Percentiles rank a stretch among this genome's conserved stretches.
These are phyloP conservation scores for Leptinotarsa rubiginosa DNA, from an alignment of 2,888 invertebrate genomes.

Conservation along the genomic window DNA sequence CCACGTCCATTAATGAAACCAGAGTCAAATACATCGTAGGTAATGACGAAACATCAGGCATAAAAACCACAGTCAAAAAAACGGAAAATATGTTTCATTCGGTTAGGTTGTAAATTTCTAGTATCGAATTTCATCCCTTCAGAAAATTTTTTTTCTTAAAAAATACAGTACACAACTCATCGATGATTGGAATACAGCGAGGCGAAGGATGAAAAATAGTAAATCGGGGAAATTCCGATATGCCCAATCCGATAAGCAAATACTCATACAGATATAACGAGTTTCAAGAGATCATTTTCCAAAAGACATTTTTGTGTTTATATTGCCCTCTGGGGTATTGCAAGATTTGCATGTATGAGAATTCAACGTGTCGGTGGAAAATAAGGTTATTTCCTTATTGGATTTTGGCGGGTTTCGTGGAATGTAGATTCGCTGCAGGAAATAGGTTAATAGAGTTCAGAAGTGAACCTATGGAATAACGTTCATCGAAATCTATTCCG, in stretches of 20 bases:
- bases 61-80: too few species aligned
- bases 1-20: too few species aligned
- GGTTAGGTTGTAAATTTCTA: too few species aligned
- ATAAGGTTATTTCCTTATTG: conserved; percentile 7
- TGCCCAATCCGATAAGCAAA: conserved; percentile 30
- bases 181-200: not conserved
- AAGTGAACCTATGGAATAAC: not conserved
- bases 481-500: not conserved
- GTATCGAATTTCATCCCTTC: too few species aligned
- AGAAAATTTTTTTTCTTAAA: too few species aligned
- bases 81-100: too few species aligned
- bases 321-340: conserved; percentile 22
- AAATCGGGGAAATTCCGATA: conserved; percentile 35
- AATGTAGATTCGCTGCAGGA: not conserved
- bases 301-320: conserved; percentile 28
- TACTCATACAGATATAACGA: conserved; percentile 31
- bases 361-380: not conserved
- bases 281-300: conserved; percentile 26
- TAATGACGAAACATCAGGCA: too few species aligned
- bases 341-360: conserved; percentile 12
- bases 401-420: conserved; percentile 1
- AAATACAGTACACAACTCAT: not conserved
- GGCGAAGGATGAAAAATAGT: conserved; percentile 22
- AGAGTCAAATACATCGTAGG: too few species aligned
- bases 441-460: conserved; percentile 4